A percentile compares a stretch with the other conserved stretches of the same genome.
phyloP scores from a whole-genome alignment of 1,140 invertebrate genomes.

The Mylabris phalerata region DNA sequence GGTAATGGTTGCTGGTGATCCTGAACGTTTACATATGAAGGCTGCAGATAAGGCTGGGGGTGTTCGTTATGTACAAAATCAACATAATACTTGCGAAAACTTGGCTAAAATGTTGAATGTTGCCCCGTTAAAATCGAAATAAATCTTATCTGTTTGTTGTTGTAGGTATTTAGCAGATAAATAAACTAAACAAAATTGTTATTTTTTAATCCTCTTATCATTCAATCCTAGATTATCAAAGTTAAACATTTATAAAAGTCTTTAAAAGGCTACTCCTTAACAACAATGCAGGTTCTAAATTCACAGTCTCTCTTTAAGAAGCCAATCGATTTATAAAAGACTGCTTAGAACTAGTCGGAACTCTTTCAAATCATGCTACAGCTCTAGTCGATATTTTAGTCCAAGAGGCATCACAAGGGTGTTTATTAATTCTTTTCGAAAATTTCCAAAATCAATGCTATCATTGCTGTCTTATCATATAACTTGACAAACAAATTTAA shows the following conservation, averaged over 20 bases:
- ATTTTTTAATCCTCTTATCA: neutral
- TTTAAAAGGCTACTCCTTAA: neutral
- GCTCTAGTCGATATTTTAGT: too few relatives aligned
- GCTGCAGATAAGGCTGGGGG: conserved; percentile 13
- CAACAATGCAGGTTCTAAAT: neutral
- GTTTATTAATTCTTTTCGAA: too few relatives aligned
- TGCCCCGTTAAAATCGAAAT: neutral
- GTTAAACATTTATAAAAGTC: neutral
- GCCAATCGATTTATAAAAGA: conserved; percentile 68
- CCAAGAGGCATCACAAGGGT: too few relatives aligned
- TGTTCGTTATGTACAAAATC: conserved; percentile 12
- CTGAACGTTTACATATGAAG: conserved; percentile 12
- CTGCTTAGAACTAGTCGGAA: conserved; percentile 61
- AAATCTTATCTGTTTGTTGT: neutral
- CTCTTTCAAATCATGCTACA: too few relatives aligned
- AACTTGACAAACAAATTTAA: too few relatives aligned
- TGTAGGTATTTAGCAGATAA: neutral
- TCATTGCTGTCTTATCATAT: too few relatives aligned
- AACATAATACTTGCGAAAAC: conserved; percentile 1
- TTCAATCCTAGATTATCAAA: neutral
- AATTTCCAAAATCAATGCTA: too few relatives aligned
- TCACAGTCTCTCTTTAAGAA: conserved; percentile 49
- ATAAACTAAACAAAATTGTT: neutral
- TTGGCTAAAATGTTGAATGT: conserved; percentile 6
- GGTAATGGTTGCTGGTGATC: conserved; percentile 15